Evolutionary conservation across 1,140 invertebrate genomes (phyloP), one percentile per base, ranked within the genome.

Genomic region (Drosophila pandora): DNA sequence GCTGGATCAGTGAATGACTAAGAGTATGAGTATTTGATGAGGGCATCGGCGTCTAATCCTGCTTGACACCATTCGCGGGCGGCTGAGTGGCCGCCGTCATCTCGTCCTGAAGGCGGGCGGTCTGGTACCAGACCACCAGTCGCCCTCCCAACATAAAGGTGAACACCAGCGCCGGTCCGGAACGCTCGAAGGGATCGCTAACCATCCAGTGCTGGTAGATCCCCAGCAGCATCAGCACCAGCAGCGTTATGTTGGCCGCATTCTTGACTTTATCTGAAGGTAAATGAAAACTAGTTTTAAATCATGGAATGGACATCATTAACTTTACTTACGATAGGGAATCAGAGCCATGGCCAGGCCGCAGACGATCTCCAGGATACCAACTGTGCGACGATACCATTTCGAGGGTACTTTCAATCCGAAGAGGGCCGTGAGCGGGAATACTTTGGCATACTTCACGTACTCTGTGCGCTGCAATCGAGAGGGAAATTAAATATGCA

Each of bases 371-470:
- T 99, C 98, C 67, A 97, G 92, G 4, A 95, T 95, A 32, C 98
- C 98, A 58, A 99, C 95, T 2, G 95, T 94, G 85, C 97, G 94
- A 79, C 98, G 93, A 91, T 98, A 98, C 95, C 97, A 97, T 94
- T 99, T 97, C 65, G 97, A 96, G 68, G 97, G 96, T 61, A 98
- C 93, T 93, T 98, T 98, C 78, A 98, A 95, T 81, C 97, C 95
- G 64, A 98, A 92, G 22, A 94, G 93, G 72, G 95, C 95, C 2
- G 96, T 94, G 5, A 99, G 92, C 37, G 98, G 98, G 92, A 99
- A 99, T 12, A 99, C 98, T 94, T 98, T 99, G 7, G 97, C 96
- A 93, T 98, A 98, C 92, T 97, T 97, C 1, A 99, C 97, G 92
- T 98, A 99, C 92, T 98, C 97, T 93, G 98, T 98, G 92, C 98